Conservation (phyloP, 2,797 vertebrate genomes). For the Cryptoblepharus egeriae region DNA sequence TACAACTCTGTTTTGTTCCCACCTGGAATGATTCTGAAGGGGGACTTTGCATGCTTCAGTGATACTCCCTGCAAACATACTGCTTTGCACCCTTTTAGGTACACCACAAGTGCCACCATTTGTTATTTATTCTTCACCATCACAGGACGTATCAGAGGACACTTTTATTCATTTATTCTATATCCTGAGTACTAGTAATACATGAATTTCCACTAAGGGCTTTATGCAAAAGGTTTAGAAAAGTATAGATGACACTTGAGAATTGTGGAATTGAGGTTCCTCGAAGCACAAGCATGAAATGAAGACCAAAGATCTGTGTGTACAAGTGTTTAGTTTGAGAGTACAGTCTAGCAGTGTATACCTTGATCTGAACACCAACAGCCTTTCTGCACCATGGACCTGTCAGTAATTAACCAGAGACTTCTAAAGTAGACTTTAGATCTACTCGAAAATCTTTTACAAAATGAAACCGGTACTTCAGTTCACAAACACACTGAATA, state of each 20-base stretch:
- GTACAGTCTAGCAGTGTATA: neutral
- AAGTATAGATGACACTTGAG: neutral
- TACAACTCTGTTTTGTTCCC: no score
- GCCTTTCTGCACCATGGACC: neutral
- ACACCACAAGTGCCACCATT: no score
- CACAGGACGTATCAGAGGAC: no score
- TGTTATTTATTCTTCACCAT: no score
- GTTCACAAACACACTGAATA: neutral
- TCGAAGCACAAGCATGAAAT: neutral
- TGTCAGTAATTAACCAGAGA: neutral
- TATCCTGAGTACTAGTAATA: neutral
- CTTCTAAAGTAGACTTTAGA: neutral
- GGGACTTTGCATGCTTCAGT: no score
- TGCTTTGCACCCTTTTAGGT: no score
- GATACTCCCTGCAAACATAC: no score
- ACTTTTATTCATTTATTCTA: slow-evolving; percentile 23
- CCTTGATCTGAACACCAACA: neutral
- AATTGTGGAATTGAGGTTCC: neutral
- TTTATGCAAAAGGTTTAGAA: neutral
- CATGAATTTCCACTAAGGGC: neutral
- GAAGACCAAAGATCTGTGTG: neutral
- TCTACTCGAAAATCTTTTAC: neutral
- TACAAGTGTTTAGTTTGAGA: neutral
- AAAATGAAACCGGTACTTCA: neutral
- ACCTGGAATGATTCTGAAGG: no score